These are phyloP conservation scores for Sinella curviseta DNA, from an alignment of 1,140 invertebrate species.

Conservation along the genomic window DNA sequence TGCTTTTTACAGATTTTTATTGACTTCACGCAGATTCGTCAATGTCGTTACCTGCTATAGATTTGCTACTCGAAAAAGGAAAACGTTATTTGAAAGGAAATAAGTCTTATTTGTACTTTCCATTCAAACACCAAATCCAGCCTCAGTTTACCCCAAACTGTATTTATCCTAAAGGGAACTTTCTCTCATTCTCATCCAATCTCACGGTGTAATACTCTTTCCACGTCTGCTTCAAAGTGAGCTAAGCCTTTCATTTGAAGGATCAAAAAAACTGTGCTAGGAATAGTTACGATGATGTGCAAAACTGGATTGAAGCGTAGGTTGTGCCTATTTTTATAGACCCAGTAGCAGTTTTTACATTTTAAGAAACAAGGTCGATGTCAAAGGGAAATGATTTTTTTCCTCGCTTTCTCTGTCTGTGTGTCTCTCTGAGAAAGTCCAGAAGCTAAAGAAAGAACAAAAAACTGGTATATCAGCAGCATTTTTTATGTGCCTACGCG, in stretches of 20 bases:
- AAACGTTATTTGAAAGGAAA: not conserved
- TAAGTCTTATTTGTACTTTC: too few species aligned
- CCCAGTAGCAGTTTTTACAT: not conserved
- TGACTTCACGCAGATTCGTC: not conserved
- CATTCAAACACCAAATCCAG: too few species aligned
- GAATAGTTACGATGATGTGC: not conserved
- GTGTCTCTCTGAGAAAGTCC: not conserved
- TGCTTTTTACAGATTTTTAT: too few species aligned
- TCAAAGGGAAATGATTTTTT: slow-evolving; percentile 15
- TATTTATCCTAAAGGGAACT: too few species aligned
- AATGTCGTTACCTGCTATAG: not conserved
- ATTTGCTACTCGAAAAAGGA: not conserved
- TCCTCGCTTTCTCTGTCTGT: too few species aligned
- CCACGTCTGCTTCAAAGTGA: too few species aligned
- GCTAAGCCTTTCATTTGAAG: too few species aligned
- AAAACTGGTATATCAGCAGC: not conserved
- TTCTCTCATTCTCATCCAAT: too few species aligned
- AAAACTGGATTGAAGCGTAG: not conserved
- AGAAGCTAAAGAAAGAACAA: not conserved
- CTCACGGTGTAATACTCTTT: too few species aligned
- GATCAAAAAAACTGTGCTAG: too few species aligned
- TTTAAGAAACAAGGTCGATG: slow-evolving; percentile 8
- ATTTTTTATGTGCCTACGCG: not conserved
- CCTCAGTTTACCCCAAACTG: too few species aligned
- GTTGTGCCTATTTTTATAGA: not conserved